Evolutionary conservation across 1,140 invertebrate species (phyloP), one percentile per base, ranked within the genome.

Genomic region (Drosophila burlai): DNA sequence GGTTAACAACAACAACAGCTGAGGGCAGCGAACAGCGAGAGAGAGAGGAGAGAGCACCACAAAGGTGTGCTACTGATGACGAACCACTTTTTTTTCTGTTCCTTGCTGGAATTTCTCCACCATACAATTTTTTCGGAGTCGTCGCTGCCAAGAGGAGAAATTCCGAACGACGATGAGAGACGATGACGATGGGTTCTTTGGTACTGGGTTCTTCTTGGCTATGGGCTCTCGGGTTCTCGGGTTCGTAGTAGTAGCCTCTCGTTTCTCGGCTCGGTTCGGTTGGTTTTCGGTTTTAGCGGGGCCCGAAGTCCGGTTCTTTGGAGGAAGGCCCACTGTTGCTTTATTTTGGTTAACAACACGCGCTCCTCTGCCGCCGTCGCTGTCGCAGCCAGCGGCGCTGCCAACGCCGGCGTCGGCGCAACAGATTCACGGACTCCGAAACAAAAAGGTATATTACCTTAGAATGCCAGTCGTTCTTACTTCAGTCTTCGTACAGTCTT

Each of bases 401-500:
- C 50, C 63, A 29, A 13, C 62, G 80, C 47, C 59, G 52, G 42
- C 62, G 57, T 68, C 58, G 68, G 67, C 82, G 73, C 90, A 92
- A 91, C 90, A 91, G 90, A 86, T 91, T 91, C 90, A 85, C 66
- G 67, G 68, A 92, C 90, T 92, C 91, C 91, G 91, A 92, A 92
- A 92, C 81, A 90, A 91, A 91, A 92, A 91, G 91, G 92, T 93
- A 93, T 92, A 93, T 92, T 93, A 93, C 92, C 92, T 93, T 91
- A 87, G 91, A 92, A 93, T 92, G 81, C 77, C 89, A 92, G 83
- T 83, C 83, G 92, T 92, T 93, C 89, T 93, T 92, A 93, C 91
- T 93, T 93, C 92, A 93, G 92, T 93, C 92, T 93, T 93, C 92
- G 92, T 93, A 93, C 92, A 93, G 92, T 93, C 92, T 93, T 93